These are phyloP conservation scores for Malaclemys terrapin DNA, from an alignment of 2,113 vertebrate species.

Conservation along the genomic window DNA sequence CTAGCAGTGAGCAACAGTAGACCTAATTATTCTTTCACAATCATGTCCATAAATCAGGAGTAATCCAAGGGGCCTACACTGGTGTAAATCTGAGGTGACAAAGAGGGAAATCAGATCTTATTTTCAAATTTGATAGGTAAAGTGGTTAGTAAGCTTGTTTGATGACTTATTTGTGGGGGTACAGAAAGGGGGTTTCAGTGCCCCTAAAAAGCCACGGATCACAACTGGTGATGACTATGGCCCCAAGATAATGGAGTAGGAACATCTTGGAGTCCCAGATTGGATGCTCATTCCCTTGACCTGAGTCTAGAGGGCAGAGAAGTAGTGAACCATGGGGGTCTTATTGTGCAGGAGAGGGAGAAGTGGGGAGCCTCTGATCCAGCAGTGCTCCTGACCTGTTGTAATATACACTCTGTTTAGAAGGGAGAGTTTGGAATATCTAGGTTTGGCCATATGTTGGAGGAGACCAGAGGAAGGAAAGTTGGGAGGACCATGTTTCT, in stretches of 20 bases:
- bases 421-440: background rate
- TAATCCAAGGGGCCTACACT: background rate
- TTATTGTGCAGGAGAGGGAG: background rate
- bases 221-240: background rate
- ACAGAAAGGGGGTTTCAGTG: background rate
- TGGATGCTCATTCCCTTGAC: rapidly evolving
- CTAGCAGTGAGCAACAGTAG: background rate
- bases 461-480: background rate
- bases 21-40: background rate
- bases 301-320: rapidly evolving
- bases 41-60: background rate
- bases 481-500: background rate
- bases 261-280: background rate
- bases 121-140: background rate
- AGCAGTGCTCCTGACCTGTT: background rate
- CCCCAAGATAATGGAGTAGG: background rate
- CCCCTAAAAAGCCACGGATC: rapidly evolving
- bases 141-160: background rate
- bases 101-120: background rate
- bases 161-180: background rate
- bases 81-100: background rate
- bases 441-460: background rate
- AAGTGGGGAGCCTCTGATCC: rapidly evolving
- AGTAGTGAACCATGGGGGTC: background rate
- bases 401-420: rapidly evolving